Base-by-base conservation (phyloP, 2,797 vertebrate genomes). In the Buceros bicornis region DNA sequence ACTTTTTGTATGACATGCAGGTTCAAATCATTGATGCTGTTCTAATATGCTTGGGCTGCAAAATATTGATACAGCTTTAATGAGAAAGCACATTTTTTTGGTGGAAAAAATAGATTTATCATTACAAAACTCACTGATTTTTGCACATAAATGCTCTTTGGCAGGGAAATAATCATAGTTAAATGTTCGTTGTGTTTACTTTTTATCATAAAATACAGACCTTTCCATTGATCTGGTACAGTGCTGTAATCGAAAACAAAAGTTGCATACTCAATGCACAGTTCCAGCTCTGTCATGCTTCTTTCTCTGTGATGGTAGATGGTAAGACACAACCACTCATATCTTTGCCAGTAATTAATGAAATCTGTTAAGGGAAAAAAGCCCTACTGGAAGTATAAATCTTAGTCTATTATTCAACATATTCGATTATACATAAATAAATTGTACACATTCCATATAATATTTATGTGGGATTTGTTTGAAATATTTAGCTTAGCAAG, bases 21-120 rank as follows among this genome's bases (percentile, higher is more conserved):
- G 62, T 88, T 96, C 71, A 97, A 96, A 94, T 96, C 94, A 78
- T 50, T 78, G 51, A 89, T 93, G 14, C 29, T 78, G 47, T 94
- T 97, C 84, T 74, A 64, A 77, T 86, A 24, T 71, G 24, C 35
- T 90, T 62, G 22, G 20, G 6, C 51, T 89, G 31, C 37, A 85
- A 87, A 90, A 67, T 71, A 78, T 19, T 87, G 13, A 35, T 79
- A 67, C 5, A 72, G 66, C 37, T 96, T 95, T 87, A 37, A 78
- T 82, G 54, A 77, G 69, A 94, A 94, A 81, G 4, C 11, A 22
- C 6, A 24, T 67, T 45, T 81, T 79, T 92, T 87, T 19, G 31
- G 40, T 80, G 64, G 64, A 96, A 85, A 69, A 87, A 84, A 79
- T 60, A 66, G 17, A 47, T 57, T 69, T 94, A 50, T 77, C 22